These are phyloP conservation scores for Ochropacha duplaris DNA, from an alignment of 2,888 invertebrate species.

Conservation along the genomic window DNA sequence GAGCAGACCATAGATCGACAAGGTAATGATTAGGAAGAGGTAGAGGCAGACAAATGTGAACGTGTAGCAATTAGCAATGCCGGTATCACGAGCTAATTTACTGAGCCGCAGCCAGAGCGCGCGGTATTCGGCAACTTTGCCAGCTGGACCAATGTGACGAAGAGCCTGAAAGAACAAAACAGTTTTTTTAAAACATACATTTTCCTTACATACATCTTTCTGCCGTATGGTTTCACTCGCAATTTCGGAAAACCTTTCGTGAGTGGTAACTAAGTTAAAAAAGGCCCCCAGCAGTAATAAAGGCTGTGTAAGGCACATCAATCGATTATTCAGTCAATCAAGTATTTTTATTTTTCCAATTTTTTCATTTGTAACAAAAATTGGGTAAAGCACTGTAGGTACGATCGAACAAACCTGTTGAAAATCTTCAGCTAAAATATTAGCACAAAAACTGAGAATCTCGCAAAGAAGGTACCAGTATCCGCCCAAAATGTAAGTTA, in stretches of 20 bases:
- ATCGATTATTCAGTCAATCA: too few relatives aligned
- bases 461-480: slow-evolving; percentile 88
- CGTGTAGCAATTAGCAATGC: slow-evolving; percentile 86
- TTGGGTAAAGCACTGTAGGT: too few relatives aligned
- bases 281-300: too few relatives aligned
- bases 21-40: slow-evolving; percentile 87
- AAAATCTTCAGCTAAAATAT: slow-evolving; percentile 86
- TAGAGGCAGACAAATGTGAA: slow-evolving; percentile 87
- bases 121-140: slow-evolving; percentile 87
- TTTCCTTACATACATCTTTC: too few relatives aligned
- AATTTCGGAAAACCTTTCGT: too few relatives aligned
- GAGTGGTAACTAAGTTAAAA: too few relatives aligned
- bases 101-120: slow-evolving; percentile 88
- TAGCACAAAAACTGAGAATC: slow-evolving; percentile 85
- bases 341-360: too few relatives aligned
- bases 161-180: slow-evolving; percentile 76
- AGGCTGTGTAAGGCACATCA: too few relatives aligned
- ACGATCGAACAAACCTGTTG: slow-evolving; percentile 70
- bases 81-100: slow-evolving; percentile 86
- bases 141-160: slow-evolving; percentile 86
- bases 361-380: too few relatives aligned
- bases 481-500: slow-evolving; percentile 87
- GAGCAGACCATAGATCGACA: slow-evolving; percentile 89
- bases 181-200: too few relatives aligned
- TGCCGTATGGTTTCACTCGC: too few relatives aligned